Evolutionary conservation across 2,888 invertebrate species (phyloP).

Genomic region (Polylopha cassiicola): DNA sequence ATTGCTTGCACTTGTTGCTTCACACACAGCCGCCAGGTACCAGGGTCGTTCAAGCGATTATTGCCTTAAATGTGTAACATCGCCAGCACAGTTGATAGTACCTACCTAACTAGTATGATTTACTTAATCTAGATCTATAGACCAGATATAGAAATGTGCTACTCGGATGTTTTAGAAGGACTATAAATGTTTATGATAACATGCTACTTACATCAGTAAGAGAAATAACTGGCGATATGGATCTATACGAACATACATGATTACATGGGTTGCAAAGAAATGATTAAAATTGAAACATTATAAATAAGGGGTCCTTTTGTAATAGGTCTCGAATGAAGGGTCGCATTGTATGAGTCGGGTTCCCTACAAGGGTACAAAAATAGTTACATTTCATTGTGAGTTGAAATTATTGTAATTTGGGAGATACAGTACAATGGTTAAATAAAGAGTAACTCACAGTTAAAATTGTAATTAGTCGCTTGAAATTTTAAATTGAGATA

Average conservation of each 20-base stretch:
- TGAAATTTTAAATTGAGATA: conserved; percentile 15
- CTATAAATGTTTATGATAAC: too few relatives aligned
- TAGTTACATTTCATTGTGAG: conserved; percentile 60
- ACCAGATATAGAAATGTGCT: too few relatives aligned
- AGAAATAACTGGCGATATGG: conserved; percentile 21
- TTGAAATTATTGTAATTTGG: conserved; percentile 66
- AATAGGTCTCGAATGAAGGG: conserved; percentile 66
- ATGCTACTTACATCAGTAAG: too few relatives aligned
- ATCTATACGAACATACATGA: conserved; percentile 24
- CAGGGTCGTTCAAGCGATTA: too few relatives aligned
- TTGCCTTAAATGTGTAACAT: too few relatives aligned
- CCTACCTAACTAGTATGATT: too few relatives aligned
- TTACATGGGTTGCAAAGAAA: conserved; percentile 33
- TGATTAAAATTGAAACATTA: conserved; percentile 72
- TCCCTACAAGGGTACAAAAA: conserved; percentile 44
- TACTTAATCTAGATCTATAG: too few relatives aligned
- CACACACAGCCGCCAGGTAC: too few relatives aligned
- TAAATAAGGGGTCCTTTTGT: conserved; percentile 63
- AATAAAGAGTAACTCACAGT: conserved; percentile 24
- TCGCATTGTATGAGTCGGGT: conserved; percentile 43
- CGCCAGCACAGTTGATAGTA: too few relatives aligned
- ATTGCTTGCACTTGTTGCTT: too few relatives aligned
- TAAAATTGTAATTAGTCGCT: conserved; percentile 39
- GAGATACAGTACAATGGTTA: conserved; percentile 44
- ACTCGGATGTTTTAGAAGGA: too few relatives aligned